These are phyloP conservation scores for Sussaba pulchella DNA, from an alignment of 2,888 invertebrate species.

Conservation along the genomic window DNA sequence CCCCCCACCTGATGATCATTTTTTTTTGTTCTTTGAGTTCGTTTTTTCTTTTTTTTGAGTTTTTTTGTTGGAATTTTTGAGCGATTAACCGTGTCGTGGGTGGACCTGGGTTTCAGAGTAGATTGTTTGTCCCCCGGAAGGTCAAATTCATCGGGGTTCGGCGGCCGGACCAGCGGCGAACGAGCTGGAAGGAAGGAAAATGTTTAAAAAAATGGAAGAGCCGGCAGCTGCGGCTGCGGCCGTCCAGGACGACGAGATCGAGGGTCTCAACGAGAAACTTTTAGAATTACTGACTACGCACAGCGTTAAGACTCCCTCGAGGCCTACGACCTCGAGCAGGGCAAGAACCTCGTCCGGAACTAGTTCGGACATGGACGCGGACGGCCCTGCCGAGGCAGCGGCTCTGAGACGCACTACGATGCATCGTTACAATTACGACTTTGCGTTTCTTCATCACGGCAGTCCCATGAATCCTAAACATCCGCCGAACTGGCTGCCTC, in stretches of 20 bases:
- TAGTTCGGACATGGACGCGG: constrained; percentile 70
- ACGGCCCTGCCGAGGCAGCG: constrained; percentile 13
- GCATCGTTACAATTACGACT: constrained; percentile 73
- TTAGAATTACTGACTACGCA: constrained; percentile 74
- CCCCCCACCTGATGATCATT: neutral
- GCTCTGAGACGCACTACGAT: constrained; percentile 47
- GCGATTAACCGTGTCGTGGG: too few species aligned
- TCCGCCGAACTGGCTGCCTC: constrained; percentile 85
- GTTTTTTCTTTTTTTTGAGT: neutral
- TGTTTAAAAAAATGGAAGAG: constrained; percentile 38
- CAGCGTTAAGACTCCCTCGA: constrained; percentile 70
- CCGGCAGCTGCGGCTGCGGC: neutral
- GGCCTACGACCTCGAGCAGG: constrained; percentile 67
- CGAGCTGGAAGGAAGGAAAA: constrained; percentile 38
- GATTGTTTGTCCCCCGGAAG: too few species aligned
- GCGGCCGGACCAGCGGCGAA: neutral
- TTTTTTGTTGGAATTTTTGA: neutral
- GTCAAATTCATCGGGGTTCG: too few species aligned
- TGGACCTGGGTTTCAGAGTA: too few species aligned
- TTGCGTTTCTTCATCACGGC: constrained; percentile 74
- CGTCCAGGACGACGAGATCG: constrained; percentile 73
- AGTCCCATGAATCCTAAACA: constrained; percentile 74
- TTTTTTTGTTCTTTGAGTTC: neutral
- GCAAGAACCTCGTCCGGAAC: constrained; percentile 71
- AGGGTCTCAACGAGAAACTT: constrained; percentile 78